Evolutionary conservation across 2,113 vertebrate genomes (phyloP).

Genomic region (Nycticorax nycticorax): DNA sequence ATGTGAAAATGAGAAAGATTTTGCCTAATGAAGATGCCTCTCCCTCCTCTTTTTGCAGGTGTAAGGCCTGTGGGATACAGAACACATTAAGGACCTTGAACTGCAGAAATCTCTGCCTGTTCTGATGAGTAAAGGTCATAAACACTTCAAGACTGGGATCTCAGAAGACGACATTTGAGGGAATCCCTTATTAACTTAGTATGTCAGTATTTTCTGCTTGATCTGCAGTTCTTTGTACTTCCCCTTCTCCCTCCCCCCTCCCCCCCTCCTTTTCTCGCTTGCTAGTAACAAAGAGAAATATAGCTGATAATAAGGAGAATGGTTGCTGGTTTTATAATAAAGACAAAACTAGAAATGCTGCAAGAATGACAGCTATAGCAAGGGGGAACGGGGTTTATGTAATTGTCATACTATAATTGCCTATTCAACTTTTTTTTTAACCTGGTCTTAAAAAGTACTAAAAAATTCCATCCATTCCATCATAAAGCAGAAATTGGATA

Average conservation of each 20-base stretch:
- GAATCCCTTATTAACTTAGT: background rate
- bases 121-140: background rate
- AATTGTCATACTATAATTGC: constrained; percentile 6
- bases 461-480: constrained; percentile 14
- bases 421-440: constrained; percentile 1
- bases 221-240: background rate
- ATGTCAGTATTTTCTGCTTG: background rate
- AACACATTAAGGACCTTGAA: background rate
- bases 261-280: background rate
- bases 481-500: constrained; percentile 33
- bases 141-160: background rate
- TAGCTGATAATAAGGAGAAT: background rate
- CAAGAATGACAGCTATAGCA: background rate
- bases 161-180: background rate
- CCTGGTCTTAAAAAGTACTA: background rate
- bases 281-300: constrained; percentile 21
- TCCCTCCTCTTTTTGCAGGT: background rate
- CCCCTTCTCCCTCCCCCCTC: too few relatives aligned
- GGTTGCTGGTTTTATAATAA: background rate
- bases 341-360: constrained; percentile 35
- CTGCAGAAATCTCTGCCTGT: background rate
- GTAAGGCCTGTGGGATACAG: background rate
- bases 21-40: background rate
- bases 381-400: background rate
- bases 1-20: background rate